Percentiles rank a stretch among this genome's conserved stretches.
These are phyloP conservation scores for Paelopatides confundens DNA, from an alignment of 53 echinoderm and acorn worm species.

Conservation along the genomic window DNA sequence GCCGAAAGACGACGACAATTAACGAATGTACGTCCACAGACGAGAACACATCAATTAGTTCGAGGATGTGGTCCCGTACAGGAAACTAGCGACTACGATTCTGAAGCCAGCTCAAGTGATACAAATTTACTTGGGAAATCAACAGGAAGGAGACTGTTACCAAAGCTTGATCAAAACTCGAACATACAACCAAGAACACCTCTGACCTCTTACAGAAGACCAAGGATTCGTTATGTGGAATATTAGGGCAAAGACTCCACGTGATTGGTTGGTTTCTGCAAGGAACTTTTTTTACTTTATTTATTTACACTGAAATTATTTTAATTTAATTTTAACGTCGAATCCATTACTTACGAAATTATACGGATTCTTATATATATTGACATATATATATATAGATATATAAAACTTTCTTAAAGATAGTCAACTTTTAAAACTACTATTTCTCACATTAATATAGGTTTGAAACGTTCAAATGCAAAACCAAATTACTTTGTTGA, in stretches of 20 bases:
- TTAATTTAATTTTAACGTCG: background rate
- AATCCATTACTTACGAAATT: background rate
- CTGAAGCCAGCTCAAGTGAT: conserved; percentile 1
- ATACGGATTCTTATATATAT: no score
- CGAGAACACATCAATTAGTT: background rate
- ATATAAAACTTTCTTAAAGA: no score
- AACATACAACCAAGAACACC: background rate
- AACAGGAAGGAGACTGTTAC: background rate
- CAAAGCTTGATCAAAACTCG: conserved; percentile 2
- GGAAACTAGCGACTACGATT: conserved; percentile 37
- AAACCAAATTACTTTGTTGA: no score
- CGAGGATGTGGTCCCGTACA: background rate
- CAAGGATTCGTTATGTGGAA: conserved; percentile 35
- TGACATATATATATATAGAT: no score
- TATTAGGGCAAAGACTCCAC: background rate
- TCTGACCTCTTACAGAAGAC: background rate
- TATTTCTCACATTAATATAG: no score
- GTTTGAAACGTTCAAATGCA: no score
- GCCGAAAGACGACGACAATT: conserved; percentile 13
- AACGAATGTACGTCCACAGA: background rate
- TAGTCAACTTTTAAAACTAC: no score
- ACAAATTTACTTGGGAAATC: background rate
- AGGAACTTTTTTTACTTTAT: background rate
- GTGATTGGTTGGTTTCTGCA: background rate
- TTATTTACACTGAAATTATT: background rate